phyloP scores from a whole-genome alignment of 2,888 invertebrate genomes.

The Macroteleia sp. region DNA sequence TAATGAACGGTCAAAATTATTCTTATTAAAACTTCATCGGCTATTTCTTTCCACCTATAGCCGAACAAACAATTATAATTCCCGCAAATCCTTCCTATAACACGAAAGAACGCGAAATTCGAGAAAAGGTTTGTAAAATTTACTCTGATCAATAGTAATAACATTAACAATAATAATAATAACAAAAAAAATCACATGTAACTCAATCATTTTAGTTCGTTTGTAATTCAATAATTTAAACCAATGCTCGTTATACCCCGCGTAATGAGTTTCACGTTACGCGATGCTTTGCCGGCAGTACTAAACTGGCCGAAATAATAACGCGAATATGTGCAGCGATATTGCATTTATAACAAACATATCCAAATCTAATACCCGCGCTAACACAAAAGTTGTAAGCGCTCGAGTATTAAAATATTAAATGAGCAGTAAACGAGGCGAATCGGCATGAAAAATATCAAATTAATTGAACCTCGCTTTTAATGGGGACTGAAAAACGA shows the following conservation, averaged over 20 bases:
- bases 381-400: background rate
- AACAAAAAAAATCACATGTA: slow-evolving; percentile 71
- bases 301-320: slow-evolving; percentile 58
- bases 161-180: slow-evolving; percentile 32
- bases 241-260: slow-evolving; percentile 78
- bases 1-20: too few species aligned
- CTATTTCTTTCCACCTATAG: too few species aligned
- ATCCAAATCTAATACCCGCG: slow-evolving; percentile 10
- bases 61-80: too few species aligned
- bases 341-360: slow-evolving; percentile 33
- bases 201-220: slow-evolving; percentile 78
- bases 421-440: slow-evolving; percentile 1
- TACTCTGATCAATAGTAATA: slow-evolving; percentile 34
- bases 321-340: slow-evolving; percentile 23
- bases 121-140: slow-evolving; percentile 26
- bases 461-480: background rate
- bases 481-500: too few species aligned
- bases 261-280: slow-evolving; percentile 82
- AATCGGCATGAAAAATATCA: background rate
- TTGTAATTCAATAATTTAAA: slow-evolving; percentile 80
- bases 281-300: slow-evolving; percentile 49
- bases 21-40: too few species aligned
- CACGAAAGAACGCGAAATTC: slow-evolving; percentile 21
- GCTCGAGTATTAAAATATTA: background rate
- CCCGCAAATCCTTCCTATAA: too few species aligned